Percentiles rank a stretch among this genome's conserved stretches.
Evolutionary conservation across 2,888 invertebrate species (phyloP).

Genomic region (Agrilus biguttatus): DNA sequence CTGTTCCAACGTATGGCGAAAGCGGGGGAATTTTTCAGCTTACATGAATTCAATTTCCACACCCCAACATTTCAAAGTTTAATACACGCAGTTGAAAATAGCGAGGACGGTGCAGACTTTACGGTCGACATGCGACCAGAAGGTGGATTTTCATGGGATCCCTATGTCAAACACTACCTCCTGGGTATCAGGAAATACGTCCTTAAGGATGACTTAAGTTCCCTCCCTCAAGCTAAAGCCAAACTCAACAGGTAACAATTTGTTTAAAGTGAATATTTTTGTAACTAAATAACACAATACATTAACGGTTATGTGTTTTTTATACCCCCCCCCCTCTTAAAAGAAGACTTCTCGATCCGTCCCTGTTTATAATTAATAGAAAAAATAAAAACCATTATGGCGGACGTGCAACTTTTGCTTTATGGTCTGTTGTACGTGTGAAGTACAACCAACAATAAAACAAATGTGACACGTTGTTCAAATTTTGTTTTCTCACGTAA

Average conservation of each 20-base stretch:
- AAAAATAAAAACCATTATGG: no score
- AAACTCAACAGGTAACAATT: conserved; percentile 47
- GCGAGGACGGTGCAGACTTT: conserved; percentile 44
- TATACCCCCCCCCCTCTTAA: no score
- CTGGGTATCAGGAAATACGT: conserved; percentile 71
- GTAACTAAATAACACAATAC: no score
- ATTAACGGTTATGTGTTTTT: no score
- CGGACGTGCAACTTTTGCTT: not conserved
- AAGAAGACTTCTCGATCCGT: no score
- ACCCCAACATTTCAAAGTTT: conserved; percentile 47
- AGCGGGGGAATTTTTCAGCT: conserved; percentile 72
- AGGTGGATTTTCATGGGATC: conserved; percentile 57
- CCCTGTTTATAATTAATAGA: no score
- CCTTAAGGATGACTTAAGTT: conserved; percentile 59
- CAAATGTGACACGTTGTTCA: not conserved
- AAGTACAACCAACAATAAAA: not conserved
- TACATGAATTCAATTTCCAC: conserved; percentile 71
- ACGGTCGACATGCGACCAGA: conserved; percentile 43
- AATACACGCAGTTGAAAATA: conserved; percentile 34
- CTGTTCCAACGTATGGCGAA: conserved; percentile 65
- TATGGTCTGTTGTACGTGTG: not conserved
- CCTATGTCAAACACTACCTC: conserved; percentile 67
- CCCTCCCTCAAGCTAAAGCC: conserved; percentile 45
- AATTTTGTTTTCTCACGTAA: no score
- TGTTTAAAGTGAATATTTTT: no score